Evolutionary conservation across 1,140 invertebrate species (phyloP), one percentile per base, ranked within the genome.

Genomic region (Plectrocnemia conspersa): DNA sequence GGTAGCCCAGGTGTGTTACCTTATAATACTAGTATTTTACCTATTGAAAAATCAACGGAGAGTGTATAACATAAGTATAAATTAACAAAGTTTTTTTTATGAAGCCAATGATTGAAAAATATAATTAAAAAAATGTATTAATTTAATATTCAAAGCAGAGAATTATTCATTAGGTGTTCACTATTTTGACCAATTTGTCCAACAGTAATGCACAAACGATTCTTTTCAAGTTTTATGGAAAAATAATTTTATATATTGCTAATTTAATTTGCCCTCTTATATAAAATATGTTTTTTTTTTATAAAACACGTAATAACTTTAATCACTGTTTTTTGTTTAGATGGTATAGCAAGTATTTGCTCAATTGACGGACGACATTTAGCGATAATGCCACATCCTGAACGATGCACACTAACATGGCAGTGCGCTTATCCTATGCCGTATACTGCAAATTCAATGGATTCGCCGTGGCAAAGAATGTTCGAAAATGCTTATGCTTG

Each of bases 311-410:
- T n/a, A n/a, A 59, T 54, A 41, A 9, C 23, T 18, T 29, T 29
- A 22, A 25, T 24, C 44, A 55, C 1, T 33, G 27, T 1, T 58
- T 56, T 56, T 65, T 65, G 66, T 68, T 49, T 74, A 78, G 83
- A 78, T 47, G 90, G 90, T 16, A 80, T 97, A 47, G 94, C 94
- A 35, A 93, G 86, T 13, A 70, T 98, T 40, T 92, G 89, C 64
- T 97, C 93, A 0, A 52, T 64, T 3, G 84, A 97, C 75, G 96
- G 95, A 0, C 81, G 94, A 19, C 94, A 98, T 75, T 76, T 98
- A 53, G 95, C 93, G 0, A 84, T 98, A 78, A 98, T 99, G 96
- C 96, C 96, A 10, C 96, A 99, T 78, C 95, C 96, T 0, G 96
- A 99, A 74, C 79, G 96, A 36, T 91, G 88, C 58, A 82, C 85